phyloP scores from a whole-genome alignment of 2,888 invertebrate species.

The Xestobium rufovillosum region DNA sequence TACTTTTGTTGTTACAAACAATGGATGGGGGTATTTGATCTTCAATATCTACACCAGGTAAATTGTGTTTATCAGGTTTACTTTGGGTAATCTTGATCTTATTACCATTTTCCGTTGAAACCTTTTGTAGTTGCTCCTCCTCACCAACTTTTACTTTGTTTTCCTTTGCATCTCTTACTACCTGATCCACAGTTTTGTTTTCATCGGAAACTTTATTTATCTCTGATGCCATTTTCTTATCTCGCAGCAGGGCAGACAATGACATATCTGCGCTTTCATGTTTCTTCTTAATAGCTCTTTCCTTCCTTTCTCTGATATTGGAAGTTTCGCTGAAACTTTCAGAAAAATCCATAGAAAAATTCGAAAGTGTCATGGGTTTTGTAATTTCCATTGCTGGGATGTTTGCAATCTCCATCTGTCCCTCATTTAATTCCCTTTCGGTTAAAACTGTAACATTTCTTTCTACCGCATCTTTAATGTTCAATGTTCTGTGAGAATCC shows the following conservation, averaged over 20 bases:
- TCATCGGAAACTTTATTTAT: background rate
- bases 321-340: slow-evolving; percentile 20
- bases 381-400: slow-evolving; percentile 40
- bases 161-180: slow-evolving; percentile 9
- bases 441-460: slow-evolving; percentile 52
- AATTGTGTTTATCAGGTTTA: background rate
- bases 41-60: slow-evolving; percentile 26
- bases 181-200: no score
- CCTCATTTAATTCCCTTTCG: slow-evolving; percentile 38
- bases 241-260: no score
- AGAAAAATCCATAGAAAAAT: slow-evolving; percentile 39
- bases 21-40: slow-evolving; percentile 31
- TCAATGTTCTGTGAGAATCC: background rate
- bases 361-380: slow-evolving; percentile 34
- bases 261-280: background rate
- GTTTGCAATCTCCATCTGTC: slow-evolving; percentile 50
- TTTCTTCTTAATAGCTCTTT: no score
- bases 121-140: slow-evolving; percentile 13
- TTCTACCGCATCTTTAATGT: slow-evolving; percentile 37
- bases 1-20: background rate
- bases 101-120: slow-evolving; percentile 3
- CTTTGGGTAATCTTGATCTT: background rate
- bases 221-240: no score
- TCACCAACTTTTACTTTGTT: slow-evolving; percentile 11
- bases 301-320: no score